Percentiles rank a stretch among this genome's conserved stretches.
These are phyloP conservation scores for Polydrusus pterygomalis DNA, from an alignment of 2,888 invertebrate genomes.

Conservation along the genomic window DNA sequence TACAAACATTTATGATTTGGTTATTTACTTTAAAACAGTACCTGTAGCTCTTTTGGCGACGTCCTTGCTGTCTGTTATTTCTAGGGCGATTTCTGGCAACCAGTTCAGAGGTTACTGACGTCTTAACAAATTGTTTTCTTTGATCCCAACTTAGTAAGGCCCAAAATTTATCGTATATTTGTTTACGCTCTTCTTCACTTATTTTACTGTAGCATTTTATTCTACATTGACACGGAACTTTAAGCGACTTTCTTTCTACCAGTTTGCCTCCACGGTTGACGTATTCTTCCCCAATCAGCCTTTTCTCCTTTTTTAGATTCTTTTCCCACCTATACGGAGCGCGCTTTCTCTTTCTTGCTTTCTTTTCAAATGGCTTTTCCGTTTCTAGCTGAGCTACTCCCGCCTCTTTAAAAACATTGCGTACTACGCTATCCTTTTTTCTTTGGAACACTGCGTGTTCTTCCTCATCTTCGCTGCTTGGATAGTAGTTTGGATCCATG, in stretches of 20 bases:
- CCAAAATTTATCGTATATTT: conserved; percentile 5
- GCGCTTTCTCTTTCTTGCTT: conserved; percentile 1
- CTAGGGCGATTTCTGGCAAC: not conserved
- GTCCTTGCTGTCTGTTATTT: conserved; percentile 8
- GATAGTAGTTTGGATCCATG: conserved; percentile 1
- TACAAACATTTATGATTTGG: conserved; percentile 7
- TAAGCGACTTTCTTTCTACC: conserved; percentile 1
- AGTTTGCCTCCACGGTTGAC: conserved; percentile 1
- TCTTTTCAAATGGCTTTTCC: conserved; percentile 1
- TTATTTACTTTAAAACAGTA: not conserved
- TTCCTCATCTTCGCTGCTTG: conserved; percentile 1
- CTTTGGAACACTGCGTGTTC: not conserved
- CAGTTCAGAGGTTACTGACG: not conserved
- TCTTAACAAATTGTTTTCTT: conserved; percentile 4
- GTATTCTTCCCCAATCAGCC: conserved; percentile 1
- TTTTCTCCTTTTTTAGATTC: conserved; percentile 1
- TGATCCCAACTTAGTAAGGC: conserved; percentile 1
- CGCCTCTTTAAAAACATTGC: conserved; percentile 1
- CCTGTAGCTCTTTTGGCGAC: not conserved
- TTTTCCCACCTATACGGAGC: not conserved
- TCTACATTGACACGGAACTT: conserved; percentile 1
- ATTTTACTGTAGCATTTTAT: conserved; percentile 18
- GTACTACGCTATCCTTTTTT: conserved; percentile 1
- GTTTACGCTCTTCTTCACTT: not conserved
- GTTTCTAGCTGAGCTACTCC: conserved; percentile 1